Evolutionary conservation across 2,888 invertebrate species (phyloP).

Genomic region (Balanococcus diminutus): DNA sequence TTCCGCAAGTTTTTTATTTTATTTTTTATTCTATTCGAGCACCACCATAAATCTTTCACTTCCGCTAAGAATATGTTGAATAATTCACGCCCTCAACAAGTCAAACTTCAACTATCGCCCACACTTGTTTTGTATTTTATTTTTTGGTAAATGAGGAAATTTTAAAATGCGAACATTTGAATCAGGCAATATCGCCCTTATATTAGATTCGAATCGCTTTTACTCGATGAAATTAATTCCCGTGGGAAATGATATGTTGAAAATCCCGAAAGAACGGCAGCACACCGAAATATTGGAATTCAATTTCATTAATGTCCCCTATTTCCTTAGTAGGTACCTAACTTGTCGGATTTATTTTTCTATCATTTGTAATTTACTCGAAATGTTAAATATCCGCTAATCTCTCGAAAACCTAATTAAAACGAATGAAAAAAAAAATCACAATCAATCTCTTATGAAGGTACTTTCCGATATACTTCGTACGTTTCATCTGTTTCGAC

Average conservation of each 20-base stretch:
- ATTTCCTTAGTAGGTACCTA: neutral
- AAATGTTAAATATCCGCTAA: conserved; percentile 25
- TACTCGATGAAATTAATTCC: conserved; percentile 26
- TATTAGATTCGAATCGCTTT: conserved; percentile 23
- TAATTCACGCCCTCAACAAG: neutral
- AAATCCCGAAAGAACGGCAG: neutral
- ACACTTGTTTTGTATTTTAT: neutral
- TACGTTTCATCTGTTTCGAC: neutral
- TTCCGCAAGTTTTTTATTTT: neutral
- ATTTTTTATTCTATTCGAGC: neutral
- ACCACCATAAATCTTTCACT: neutral
- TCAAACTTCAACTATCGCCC: neutral
- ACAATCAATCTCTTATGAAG: neutral
- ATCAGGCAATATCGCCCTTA: neutral
- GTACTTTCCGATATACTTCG: neutral
- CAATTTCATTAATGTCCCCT: conserved; percentile 26
- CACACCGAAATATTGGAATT: neutral
- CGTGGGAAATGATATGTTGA: conserved; percentile 10
- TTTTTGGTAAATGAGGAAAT: neutral
- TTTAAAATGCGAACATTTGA: neutral
- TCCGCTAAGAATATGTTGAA: neutral
- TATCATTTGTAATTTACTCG: conserved; percentile 5
- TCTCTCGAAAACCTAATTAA: neutral
- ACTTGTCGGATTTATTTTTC: conserved; percentile 18
- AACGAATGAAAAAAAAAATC: conserved; percentile 2